Conservation (phyloP, 2,113 vertebrate species). For the Tympanuchus pallidicinctus region DNA sequence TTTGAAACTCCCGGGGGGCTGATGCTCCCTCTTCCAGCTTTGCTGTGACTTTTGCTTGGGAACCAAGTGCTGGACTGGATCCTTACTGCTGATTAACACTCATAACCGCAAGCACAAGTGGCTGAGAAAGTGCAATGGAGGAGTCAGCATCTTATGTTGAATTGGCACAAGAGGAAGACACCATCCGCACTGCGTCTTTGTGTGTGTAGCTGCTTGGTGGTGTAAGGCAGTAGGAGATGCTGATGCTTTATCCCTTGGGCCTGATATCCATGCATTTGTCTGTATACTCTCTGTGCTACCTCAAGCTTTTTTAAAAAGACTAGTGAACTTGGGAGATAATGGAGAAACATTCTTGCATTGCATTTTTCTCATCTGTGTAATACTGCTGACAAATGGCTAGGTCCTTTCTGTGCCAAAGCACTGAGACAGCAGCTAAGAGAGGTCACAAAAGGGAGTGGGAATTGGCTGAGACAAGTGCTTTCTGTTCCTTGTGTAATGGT, state of each 20-base stretch:
- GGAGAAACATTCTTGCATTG: neutral
- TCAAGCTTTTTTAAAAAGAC: neutral
- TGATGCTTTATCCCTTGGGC: neutral
- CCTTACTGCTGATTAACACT: neutral
- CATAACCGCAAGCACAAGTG: neutral
- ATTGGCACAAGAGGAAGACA: neutral
- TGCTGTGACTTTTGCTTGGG: constrained; percentile 45
- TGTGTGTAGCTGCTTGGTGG: neutral
- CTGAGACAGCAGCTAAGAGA: neutral
- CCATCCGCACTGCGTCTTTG: neutral
- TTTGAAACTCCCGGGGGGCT: constrained; percentile 21
- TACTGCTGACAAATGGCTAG: neutral
- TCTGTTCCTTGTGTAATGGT: neutral
- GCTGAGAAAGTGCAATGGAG: neutral
- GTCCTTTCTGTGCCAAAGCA: neutral
- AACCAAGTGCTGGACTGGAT: neutral
- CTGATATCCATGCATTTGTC: neutral
- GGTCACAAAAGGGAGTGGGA: neutral
- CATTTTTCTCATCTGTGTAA: neutral
- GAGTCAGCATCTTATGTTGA: neutral
- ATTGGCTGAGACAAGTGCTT: neutral
- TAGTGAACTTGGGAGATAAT: neutral
- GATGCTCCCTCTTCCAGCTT: constrained; percentile 23
- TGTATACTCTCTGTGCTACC: neutral
- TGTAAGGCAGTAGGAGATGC: neutral